These are phyloP conservation scores for Dasyurus viverrinus DNA, from an alignment of 2,113 vertebrate genomes.

Conservation along the genomic window DNA sequence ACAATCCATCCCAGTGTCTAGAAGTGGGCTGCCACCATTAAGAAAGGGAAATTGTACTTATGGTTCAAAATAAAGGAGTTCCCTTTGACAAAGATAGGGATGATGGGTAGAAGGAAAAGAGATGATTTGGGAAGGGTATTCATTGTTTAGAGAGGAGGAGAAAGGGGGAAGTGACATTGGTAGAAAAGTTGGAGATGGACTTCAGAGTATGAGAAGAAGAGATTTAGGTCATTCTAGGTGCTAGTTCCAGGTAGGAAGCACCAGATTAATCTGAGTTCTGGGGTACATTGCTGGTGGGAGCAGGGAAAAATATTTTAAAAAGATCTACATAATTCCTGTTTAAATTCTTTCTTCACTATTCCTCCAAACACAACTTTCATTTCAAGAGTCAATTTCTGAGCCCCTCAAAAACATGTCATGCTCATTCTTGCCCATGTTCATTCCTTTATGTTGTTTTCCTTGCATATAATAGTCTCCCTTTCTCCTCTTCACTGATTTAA, in stretches of 20 bases:
- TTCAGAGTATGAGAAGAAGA: not conserved
- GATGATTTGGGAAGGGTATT: not conserved
- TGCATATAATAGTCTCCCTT: not conserved
- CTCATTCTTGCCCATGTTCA: not conserved
- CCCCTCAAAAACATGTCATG: not conserved
- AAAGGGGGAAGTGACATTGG: not conserved
- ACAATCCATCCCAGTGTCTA: not conserved
- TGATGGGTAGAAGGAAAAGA: not conserved
- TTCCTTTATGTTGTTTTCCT: not conserved
- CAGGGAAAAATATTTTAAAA: not conserved
- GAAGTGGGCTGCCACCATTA: not conserved
- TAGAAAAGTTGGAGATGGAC: not conserved
- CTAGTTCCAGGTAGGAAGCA: not conserved
- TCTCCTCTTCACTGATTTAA: not conserved
- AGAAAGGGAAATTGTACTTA: not conserved
- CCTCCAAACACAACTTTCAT: not conserved
- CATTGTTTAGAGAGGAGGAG: not conserved
- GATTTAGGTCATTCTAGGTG: not conserved
- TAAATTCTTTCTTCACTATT: not conserved
- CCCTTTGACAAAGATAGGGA: not conserved
- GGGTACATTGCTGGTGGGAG: not conserved
- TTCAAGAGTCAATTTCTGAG: not conserved
- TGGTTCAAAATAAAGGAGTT: not conserved
- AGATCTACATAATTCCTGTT: not conserved
- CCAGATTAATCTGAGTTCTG: not conserved